phyloP scores from a whole-genome alignment of 2,888 invertebrate species.

The Cetonia aurata region DNA sequence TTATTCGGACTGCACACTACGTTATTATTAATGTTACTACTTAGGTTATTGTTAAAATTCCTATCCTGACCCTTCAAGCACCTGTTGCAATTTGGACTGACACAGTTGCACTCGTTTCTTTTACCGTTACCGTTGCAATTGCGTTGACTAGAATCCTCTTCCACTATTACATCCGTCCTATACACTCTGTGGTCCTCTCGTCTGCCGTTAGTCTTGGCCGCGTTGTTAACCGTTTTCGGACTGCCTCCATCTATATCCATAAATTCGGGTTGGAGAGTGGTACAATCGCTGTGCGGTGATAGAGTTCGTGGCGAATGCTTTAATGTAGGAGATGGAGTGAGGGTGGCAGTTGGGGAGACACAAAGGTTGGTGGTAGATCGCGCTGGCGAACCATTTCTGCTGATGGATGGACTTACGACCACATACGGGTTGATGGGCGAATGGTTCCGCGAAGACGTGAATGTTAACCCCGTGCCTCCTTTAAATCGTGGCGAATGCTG shows the following conservation, averaged over 20 bases:
- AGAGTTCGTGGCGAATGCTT: slow-evolving; percentile 41
- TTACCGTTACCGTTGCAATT: slow-evolving; percentile 42
- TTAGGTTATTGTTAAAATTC: slow-evolving; percentile 60
- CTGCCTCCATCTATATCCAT: slow-evolving; percentile 49
- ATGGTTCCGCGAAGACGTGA: slow-evolving; percentile 58
- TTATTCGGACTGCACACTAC: slow-evolving; percentile 56
- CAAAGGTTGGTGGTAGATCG: slow-evolving; percentile 54
- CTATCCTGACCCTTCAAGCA: slow-evolving; percentile 59
- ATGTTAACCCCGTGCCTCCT: slow-evolving; percentile 62
- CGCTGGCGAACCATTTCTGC: slow-evolving; percentile 56
- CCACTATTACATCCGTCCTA: slow-evolving; percentile 36
- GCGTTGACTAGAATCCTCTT: slow-evolving; percentile 44
- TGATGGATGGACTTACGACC: slow-evolving; percentile 60
- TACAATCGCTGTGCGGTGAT: slow-evolving; percentile 58
- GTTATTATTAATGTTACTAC: slow-evolving; percentile 60
- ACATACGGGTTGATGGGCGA: slow-evolving; percentile 55
- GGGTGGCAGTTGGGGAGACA: slow-evolving; percentile 60
- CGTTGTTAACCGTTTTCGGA: slow-evolving; percentile 31
- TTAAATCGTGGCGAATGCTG: slow-evolving; percentile 57
- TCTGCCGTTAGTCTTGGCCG: slow-evolving; percentile 21
- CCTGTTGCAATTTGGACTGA: slow-evolving; percentile 59
- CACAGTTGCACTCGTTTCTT: slow-evolving; percentile 50
- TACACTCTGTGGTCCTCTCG: slow-evolving; percentile 35
- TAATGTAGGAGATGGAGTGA: slow-evolving; percentile 58
- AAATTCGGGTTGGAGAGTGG: slow-evolving; percentile 54